Evolutionary conservation across 1,140 invertebrate genomes (phyloP).

Genomic region (Lordiphosa clarofinis): DNA sequence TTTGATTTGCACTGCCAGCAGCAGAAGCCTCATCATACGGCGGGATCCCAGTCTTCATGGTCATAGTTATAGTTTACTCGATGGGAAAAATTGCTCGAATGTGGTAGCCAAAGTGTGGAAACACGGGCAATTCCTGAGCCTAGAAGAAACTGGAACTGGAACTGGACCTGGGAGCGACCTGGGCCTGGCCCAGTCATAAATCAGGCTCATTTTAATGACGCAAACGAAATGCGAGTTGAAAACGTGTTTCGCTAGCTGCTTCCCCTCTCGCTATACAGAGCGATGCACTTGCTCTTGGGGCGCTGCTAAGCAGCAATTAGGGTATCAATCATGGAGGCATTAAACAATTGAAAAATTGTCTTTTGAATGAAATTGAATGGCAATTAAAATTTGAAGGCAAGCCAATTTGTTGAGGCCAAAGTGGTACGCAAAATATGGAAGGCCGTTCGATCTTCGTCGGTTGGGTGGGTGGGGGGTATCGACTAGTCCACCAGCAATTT

Average conservation of each 20-base stretch:
- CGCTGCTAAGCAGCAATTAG: constrained; percentile 57
- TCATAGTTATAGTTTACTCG: constrained; percentile 64
- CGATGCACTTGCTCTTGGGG: constrained; percentile 38
- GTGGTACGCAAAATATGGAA: too few relatives aligned
- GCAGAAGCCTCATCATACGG: constrained; percentile 3
- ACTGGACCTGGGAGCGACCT: constrained; percentile 22
- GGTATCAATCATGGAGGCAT: constrained; percentile 72
- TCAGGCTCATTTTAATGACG: constrained; percentile 78
- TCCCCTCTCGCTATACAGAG: not conserved
- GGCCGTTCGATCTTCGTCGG: too few relatives aligned
- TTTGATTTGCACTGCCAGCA: constrained; percentile 72
- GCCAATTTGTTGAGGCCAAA: not conserved
- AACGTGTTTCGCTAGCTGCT: constrained; percentile 65
- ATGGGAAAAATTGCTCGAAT: constrained; percentile 66
- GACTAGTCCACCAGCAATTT: too few relatives aligned
- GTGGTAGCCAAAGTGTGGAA: constrained; percentile 74
- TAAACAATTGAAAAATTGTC: constrained; percentile 76
- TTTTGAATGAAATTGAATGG: constrained; percentile 63
- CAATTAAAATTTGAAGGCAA: constrained; percentile 50
- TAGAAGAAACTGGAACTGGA: constrained; percentile 9
- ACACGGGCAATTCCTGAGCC: constrained; percentile 53
- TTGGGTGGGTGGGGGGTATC: too few relatives aligned
- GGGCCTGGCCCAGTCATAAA: constrained; percentile 51
- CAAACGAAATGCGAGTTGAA: constrained; percentile 69
- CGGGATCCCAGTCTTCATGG: constrained; percentile 26